These are phyloP conservation scores for Corythornis cristatus DNA, from an alignment of 2,113 vertebrate genomes.

Conservation along the genomic window DNA sequence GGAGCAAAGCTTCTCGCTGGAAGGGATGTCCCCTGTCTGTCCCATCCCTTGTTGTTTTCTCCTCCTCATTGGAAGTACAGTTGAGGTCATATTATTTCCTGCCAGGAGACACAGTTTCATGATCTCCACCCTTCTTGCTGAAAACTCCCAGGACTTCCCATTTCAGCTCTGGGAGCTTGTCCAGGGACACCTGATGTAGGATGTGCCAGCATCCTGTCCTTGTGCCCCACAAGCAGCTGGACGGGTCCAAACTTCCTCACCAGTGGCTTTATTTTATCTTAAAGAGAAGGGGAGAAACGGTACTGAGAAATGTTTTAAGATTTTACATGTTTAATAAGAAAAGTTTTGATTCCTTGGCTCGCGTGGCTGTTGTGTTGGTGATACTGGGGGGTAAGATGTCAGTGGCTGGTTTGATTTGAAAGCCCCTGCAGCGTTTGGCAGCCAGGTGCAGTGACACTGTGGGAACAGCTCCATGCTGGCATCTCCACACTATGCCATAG, in stretches of 20 bases:
- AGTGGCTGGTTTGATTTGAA: background rate
- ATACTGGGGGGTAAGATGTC: background rate
- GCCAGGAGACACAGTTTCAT: background rate
- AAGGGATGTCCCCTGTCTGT: background rate
- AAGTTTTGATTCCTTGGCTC: background rate
- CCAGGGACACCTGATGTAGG: background rate
- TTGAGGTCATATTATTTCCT: background rate
- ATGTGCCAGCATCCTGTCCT: background rate
- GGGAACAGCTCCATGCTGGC: fast-evolving
- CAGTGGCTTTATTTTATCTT: background rate
- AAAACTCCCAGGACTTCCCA: background rate
- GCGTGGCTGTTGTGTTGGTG: background rate
- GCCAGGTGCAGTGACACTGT: background rate
- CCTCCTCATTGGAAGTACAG: background rate
- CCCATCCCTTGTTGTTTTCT: background rate
- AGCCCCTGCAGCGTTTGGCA: background rate
- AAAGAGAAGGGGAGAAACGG: constrained; percentile 25
- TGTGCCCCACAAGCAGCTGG: background rate
- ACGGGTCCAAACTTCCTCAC: background rate
- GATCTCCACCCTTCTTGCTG: background rate
- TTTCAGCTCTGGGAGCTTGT: background rate
- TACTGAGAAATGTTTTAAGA: background rate
- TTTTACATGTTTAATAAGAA: background rate
- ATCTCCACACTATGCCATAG: background rate
- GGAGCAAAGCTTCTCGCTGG: background rate